These are phyloP conservation scores for Drosophila colorata DNA, from an alignment of 2,888 invertebrate species.

Conservation along the genomic window DNA sequence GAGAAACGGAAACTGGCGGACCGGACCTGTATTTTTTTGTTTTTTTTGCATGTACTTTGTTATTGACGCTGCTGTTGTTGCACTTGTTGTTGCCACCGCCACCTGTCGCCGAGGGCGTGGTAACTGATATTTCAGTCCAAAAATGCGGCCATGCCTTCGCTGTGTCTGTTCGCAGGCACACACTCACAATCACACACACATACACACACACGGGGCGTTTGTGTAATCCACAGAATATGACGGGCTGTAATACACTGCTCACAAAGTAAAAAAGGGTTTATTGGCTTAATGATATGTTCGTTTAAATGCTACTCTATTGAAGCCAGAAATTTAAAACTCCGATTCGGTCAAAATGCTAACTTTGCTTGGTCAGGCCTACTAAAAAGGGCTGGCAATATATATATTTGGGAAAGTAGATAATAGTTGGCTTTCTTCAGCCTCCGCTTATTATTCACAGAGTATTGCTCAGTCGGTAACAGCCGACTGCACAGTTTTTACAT, in stretches of 20 bases:
- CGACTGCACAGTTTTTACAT: background rate
- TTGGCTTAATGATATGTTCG: no score
- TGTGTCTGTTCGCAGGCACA: constrained; percentile 16
- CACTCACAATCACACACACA: constrained; percentile 17
- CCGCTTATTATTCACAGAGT: background rate
- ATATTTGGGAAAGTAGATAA: no score
- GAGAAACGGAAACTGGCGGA: constrained; percentile 32
- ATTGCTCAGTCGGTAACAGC: background rate
- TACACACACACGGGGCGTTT: constrained; percentile 42
- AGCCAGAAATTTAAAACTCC: no score
- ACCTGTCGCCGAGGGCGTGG: constrained; percentile 71
- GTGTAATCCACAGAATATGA: constrained; percentile 51
- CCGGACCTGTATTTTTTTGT: constrained; percentile 15
- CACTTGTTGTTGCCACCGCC: constrained; percentile 44
- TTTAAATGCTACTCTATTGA: no score
- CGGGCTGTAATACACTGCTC: background rate
- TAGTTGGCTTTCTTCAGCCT: no score
- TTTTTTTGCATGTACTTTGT: constrained; percentile 19
- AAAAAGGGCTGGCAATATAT: no score
- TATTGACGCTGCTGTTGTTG: constrained; percentile 30
- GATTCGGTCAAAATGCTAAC: no score
- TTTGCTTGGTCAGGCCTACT: no score
- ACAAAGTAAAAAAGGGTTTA: background rate
- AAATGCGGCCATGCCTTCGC: constrained; percentile 20
- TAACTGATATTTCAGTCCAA: constrained; percentile 62